Base-by-base conservation (phyloP, 2,888 invertebrate genomes). In the Polyommatus iphigenia region DNA sequence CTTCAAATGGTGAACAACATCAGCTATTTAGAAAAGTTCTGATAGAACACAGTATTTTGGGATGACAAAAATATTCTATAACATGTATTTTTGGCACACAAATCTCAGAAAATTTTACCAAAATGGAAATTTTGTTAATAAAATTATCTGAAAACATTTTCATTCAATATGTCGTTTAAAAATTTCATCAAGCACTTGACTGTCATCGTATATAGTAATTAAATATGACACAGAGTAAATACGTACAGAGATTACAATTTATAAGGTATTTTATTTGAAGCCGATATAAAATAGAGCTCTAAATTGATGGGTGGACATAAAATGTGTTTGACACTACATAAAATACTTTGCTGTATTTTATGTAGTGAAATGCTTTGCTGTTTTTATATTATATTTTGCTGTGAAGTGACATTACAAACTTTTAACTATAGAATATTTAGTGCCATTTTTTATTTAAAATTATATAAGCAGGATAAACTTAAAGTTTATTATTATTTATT, bases 101-200 rank as follows among this genome's bases (percentile, higher is more conserved):
- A 29, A 67, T 29, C 67, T 5, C 18, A 15, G 24, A 29, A 67
- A 13, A 5, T 67, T 29, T 67, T 29, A 67, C 6, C 29, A 67
- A 67, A 67, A 67, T 67, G 29, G 29, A 29, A 67, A 1, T 24
- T 67, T 29, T 7, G 29, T 15, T 67, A 18, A 67, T 67, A 29
- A 29, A 67, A 67, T 67, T 67, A 67, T 5, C 29, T 29, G 29
- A 67, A 29, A 62, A 18, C 6, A 67, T 67, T 32, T 62, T 29
- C 67, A 67, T 32, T 67, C 15, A 29, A 67, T 67, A 32, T 67
- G 15, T 67, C 3, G 15, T 5, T 6, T 29, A 67, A 32, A 67
- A 67, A 67, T 67, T 67, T 67, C 18, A 67, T 32, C 18, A 67
- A 67, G 29, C 67, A 67, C 67, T 67, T 67, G 67, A 67, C 67